phyloP scores from a whole-genome alignment of 2,797 vertebrate genomes.

The Melanotaenia boesemani region DNA sequence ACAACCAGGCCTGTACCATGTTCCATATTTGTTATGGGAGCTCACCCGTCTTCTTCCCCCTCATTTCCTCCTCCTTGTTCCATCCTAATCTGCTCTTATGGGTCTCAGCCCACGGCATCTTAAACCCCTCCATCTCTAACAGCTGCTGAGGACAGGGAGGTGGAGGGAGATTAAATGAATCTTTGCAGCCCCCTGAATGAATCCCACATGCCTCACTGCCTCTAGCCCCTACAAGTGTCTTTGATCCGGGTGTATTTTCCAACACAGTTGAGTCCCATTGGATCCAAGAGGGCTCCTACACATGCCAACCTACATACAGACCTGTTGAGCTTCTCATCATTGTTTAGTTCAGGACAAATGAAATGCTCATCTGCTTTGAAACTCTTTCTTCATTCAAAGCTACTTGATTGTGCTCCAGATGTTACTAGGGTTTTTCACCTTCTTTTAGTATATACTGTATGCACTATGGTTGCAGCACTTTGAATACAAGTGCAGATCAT shows the following conservation, averaged over 20 bases:
- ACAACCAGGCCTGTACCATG: constrained; percentile 39
- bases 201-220: constrained; percentile 67
- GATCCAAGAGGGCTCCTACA: constrained; percentile 49
- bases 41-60: constrained; percentile 17
- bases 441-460: constrained; percentile 3
- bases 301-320: constrained; percentile 56
- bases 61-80: constrained; percentile 55
- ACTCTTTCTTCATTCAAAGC: constrained; percentile 24
- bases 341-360: constrained; percentile 56
- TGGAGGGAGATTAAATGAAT: constrained; percentile 73
- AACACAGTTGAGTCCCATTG: constrained; percentile 38
- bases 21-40: constrained; percentile 63
- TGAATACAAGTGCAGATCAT: constrained; percentile 7
- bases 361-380: constrained; percentile 47
- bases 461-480: background rate
- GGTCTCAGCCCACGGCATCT: constrained; percentile 73
- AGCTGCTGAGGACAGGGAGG: constrained; percentile 78
- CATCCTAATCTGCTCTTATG: constrained; percentile 78
- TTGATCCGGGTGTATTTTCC: constrained; percentile 68
- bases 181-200: constrained; percentile 70
- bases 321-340: constrained; percentile 43
- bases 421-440: constrained; percentile 15
- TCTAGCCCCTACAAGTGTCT: constrained; percentile 64
- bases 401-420: constrained; percentile 40
- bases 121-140: constrained; percentile 74